A percentile compares a stretch with the other conserved stretches of the same genome.
phyloP scores from a whole-genome alignment of 2,888 invertebrate species.

The Cephus pygmeus region DNA sequence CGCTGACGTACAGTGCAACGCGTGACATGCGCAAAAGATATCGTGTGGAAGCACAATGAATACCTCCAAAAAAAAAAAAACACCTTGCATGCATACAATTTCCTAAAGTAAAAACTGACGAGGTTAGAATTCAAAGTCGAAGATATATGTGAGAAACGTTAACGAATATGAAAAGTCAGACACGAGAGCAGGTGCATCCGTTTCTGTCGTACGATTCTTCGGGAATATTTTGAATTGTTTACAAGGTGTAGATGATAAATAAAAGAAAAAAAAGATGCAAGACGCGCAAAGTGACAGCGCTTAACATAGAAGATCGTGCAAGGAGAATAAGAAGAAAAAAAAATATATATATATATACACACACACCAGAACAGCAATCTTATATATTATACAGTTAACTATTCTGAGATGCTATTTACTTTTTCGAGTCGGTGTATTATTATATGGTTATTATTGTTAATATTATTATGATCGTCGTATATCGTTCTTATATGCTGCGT shows the following conservation, averaged over 20 bases:
- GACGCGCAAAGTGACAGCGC: slow-evolving; percentile 17
- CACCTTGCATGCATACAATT: background rate
- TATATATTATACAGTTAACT: slow-evolving; percentile 44
- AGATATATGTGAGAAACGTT: background rate
- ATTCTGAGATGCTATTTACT: slow-evolving; percentile 44
- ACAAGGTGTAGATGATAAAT: slow-evolving; percentile 17
- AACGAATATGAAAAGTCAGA: background rate
- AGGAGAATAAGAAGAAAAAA: slow-evolving; percentile 33
- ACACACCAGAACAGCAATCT: slow-evolving; percentile 21
- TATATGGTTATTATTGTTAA: slow-evolving; percentile 23
- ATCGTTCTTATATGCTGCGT: slow-evolving; percentile 44
- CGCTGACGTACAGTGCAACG: slow-evolving; percentile 36
- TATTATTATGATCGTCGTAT: slow-evolving; percentile 27
- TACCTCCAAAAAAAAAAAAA: background rate
- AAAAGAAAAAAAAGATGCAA: slow-evolving; percentile 16
- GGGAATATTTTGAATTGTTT: slow-evolving; percentile 42
- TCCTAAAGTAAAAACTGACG: background rate
- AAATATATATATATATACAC: slow-evolving; percentile 16
- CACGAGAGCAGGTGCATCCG: slow-evolving; percentile 27
- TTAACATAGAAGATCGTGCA: slow-evolving; percentile 36
- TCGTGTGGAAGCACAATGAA: background rate
- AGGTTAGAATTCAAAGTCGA: background rate
- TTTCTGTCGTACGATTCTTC: slow-evolving; percentile 47
- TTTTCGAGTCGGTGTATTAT: slow-evolving; percentile 46
- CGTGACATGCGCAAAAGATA: slow-evolving; percentile 1